phyloP scores from a whole-genome alignment of 2,888 invertebrate genomes.

The Tachina lurida region DNA sequence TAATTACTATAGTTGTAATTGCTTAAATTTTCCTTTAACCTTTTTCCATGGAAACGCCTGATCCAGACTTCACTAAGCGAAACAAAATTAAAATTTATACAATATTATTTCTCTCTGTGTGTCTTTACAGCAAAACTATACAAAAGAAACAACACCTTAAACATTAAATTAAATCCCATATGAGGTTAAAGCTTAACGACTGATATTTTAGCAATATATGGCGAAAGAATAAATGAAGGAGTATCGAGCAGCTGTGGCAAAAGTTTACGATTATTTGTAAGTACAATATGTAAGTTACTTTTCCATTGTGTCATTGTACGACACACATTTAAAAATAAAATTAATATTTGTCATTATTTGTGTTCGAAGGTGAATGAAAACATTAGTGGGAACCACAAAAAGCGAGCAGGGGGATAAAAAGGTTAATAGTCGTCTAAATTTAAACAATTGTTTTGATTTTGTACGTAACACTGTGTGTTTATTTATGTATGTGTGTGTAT shows the following conservation, averaged over 20 bases:
- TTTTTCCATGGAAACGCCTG: too few relatives aligned
- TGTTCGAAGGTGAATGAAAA: neutral
- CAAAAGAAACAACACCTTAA: neutral
- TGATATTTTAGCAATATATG: neutral
- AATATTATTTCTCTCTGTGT: too few relatives aligned
- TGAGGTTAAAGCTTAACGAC: neutral
- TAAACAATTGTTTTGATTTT: neutral
- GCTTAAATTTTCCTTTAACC: too few relatives aligned
- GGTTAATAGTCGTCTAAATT: neutral
- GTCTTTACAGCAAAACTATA: too few relatives aligned
- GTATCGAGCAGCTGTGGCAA: neutral
- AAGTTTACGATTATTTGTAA: neutral
- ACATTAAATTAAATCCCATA: neutral
- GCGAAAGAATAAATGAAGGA: neutral
- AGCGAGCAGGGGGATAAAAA: neutral
- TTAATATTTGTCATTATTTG: slow-evolving; percentile 17
- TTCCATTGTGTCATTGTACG: neutral
- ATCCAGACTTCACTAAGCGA: too few relatives aligned
- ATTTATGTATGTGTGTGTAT: neutral
- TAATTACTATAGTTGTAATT: too few relatives aligned
- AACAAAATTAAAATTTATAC: too few relatives aligned
- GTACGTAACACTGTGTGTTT: neutral
- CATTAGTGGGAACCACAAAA: neutral
- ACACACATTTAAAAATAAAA: neutral
- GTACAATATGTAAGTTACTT: neutral